Evolutionary conservation across 1,140 invertebrate genomes (phyloP).

Genomic region (Pinna nobilis): DNA sequence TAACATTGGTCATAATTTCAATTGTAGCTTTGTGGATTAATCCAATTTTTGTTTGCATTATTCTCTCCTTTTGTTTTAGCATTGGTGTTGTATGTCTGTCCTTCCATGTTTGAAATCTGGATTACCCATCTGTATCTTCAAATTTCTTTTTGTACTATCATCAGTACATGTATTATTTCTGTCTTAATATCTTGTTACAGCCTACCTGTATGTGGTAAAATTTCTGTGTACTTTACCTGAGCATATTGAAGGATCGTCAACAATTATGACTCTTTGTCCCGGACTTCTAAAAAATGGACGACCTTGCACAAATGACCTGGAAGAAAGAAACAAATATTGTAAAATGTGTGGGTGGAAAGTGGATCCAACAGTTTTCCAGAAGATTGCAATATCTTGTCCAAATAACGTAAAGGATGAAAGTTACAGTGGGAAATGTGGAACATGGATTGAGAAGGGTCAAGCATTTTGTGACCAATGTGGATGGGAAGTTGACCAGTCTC

Average conservation of each 20-base stretch:
- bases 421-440: conserved; percentile 2
- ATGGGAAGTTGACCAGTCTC: conserved; percentile 12
- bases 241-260: too few relatives aligned
- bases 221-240: neutral
- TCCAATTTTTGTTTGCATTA: too few relatives aligned
- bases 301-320: conserved; percentile 4
- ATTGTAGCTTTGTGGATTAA: too few relatives aligned
- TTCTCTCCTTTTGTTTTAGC: too few relatives aligned
- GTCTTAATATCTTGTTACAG: too few relatives aligned
- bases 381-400: conserved; percentile 5
- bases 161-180: too few relatives aligned
- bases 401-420: neutral
- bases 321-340: conserved; percentile 14
- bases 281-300: conserved; percentile 10
- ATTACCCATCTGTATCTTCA: too few relatives aligned
- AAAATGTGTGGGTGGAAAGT: conserved; percentile 17
- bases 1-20: too few relatives aligned
- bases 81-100: too few relatives aligned
- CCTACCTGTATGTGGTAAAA: neutral
- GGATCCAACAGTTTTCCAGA: neutral
- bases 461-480: conserved; percentile 17
- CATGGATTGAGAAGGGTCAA: conserved; percentile 11
- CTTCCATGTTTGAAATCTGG: too few relatives aligned
- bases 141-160: too few relatives aligned
- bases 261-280: conserved; percentile 9